Base-by-base conservation (phyloP, 2,888 invertebrate genomes). In the Celastrina argiolus region DNA sequence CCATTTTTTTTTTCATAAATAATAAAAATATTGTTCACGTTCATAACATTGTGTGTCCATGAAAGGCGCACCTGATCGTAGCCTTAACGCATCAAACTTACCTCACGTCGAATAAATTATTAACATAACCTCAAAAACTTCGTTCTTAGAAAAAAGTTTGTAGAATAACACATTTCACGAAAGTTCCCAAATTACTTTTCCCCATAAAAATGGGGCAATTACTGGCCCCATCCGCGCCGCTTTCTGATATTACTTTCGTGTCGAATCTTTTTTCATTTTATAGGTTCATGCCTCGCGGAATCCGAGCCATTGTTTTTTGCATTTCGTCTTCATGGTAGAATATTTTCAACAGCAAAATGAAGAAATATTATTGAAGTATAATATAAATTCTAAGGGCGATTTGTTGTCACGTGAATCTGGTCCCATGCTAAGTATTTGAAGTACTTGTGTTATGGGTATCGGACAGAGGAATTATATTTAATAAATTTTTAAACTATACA, bases 101-200 rank as follows among this genome's bases (percentile, higher is more conserved):
- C 18, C 45, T 45, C 22, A 22, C 51, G 22, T 5, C 18, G 7
- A 31, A 61, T 39, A 61, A 61, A 61, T 61, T 61, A 61, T 61
- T 22, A 36, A 61, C 36, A 61, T 61, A 61, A n/a, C 61, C 61
- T 61, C 36, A 22, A 39, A 39, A 39, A 36, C 16, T 59, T 16
- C 22, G 36, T 59, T 31, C 61, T 61, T 22, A 12, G 18, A 36
- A 34, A 59, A 51, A 61, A 61, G 36, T 61, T 39, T 36, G 18
- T 36, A 39, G 16, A 36, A 61, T 39, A 61, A 36, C 39, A 61
- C 61, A 61, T 61, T 61, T 61, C 39, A 61, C 61, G 16, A 59
- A 61, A 61, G 36, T 61, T 61, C 14, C 61, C 39, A 61, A 61
- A 61, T 61, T 61, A 61, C 61, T 61, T 61, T 39, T 14, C 39